These are phyloP conservation scores for Aromia moschata DNA, from an alignment of 2,888 invertebrate genomes.

Conservation along the genomic window DNA sequence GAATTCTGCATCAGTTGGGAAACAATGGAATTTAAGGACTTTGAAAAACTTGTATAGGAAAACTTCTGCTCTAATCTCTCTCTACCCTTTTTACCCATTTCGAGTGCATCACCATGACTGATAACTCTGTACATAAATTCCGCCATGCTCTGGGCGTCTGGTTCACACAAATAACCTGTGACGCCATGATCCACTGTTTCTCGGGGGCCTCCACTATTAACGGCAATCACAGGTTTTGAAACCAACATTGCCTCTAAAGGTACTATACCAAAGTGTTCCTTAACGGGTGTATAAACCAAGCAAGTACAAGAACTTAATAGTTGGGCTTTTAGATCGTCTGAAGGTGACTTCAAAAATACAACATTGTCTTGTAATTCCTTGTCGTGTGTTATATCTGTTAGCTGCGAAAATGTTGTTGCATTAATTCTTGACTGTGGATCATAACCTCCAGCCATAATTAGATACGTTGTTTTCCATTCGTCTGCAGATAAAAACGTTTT, in stretches of 20 bases:
- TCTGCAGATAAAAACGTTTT: slow-evolving; percentile 65
- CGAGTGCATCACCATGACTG: slow-evolving; percentile 68
- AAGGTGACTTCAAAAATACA: slow-evolving; percentile 87
- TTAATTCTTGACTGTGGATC: slow-evolving; percentile 90
- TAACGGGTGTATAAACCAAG: slow-evolving; percentile 93
- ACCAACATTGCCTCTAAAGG: slow-evolving; percentile 98
- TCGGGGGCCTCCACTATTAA: slow-evolving; percentile 93
- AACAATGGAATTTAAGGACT: slow-evolving; percentile 69
- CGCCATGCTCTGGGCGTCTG: slow-evolving; percentile 77
- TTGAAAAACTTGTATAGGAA: slow-evolving; percentile 83
- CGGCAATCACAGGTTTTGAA: slow-evolving; percentile 92
- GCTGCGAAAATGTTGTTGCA: slow-evolving; percentile 82
- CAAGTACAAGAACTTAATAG: slow-evolving; percentile 79
- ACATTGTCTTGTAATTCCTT: slow-evolving; percentile 77
- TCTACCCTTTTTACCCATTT: slow-evolving; percentile 80
- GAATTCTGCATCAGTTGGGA: slow-evolving; percentile 59
- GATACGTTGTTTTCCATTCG: slow-evolving; percentile 75
- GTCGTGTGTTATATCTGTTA: slow-evolving; percentile 72
- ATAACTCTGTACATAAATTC: slow-evolving; percentile 76
- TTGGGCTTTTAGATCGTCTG: slow-evolving; percentile 83
- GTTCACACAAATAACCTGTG: slow-evolving; percentile 84
- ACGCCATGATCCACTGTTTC: slow-evolving; percentile 86
- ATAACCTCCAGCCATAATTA: slow-evolving; percentile 96
- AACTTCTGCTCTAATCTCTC: slow-evolving; percentile 81
- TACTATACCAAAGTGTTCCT: slow-evolving; percentile 99